Percentiles rank a stretch among this genome's conserved stretches.
Evolutionary conservation across 2,113 vertebrate genomes (phyloP).

Genomic region (Morone chrysops): DNA sequence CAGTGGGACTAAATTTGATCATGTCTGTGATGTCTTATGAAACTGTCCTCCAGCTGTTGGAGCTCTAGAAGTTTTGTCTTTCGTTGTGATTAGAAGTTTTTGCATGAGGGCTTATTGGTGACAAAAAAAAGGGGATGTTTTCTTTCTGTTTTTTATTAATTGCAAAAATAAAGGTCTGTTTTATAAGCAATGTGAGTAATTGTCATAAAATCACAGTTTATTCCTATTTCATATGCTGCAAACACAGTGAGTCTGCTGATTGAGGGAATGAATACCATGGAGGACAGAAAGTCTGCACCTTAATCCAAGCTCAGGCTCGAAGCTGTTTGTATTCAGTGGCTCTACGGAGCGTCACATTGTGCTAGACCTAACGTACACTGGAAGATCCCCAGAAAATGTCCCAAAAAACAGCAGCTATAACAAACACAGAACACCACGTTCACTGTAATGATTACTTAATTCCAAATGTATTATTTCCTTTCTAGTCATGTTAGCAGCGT

Average conservation of each 20-base stretch:
- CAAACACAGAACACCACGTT: neutral
- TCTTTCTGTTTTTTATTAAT: conserved; percentile 19
- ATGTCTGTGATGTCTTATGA: neutral
- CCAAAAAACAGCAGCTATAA: neutral
- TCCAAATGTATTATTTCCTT: neutral
- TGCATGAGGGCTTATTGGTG: neutral
- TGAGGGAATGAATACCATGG: neutral
- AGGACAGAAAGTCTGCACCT: neutral
- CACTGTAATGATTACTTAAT: neutral
- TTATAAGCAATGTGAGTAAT: conserved; percentile 7
- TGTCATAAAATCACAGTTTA: neutral
- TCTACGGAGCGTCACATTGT: too few species aligned
- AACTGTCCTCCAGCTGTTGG: conserved; percentile 6
- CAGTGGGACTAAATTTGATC: neutral
- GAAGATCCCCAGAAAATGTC: neutral
- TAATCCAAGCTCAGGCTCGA: too few species aligned
- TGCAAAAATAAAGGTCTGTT: conserved; percentile 56
- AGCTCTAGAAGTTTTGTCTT: neutral
- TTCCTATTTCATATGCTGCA: neutral
- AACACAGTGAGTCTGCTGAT: neutral
- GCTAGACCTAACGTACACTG: neutral
- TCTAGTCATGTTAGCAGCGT: neutral
- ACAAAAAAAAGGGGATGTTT: neutral
- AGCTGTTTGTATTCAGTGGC: neutral
- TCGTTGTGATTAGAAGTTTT: conserved; percentile 6